These are phyloP conservation scores for Ormyrus thymus DNA, from an alignment of 2,888 invertebrate genomes.

Conservation along the genomic window DNA sequence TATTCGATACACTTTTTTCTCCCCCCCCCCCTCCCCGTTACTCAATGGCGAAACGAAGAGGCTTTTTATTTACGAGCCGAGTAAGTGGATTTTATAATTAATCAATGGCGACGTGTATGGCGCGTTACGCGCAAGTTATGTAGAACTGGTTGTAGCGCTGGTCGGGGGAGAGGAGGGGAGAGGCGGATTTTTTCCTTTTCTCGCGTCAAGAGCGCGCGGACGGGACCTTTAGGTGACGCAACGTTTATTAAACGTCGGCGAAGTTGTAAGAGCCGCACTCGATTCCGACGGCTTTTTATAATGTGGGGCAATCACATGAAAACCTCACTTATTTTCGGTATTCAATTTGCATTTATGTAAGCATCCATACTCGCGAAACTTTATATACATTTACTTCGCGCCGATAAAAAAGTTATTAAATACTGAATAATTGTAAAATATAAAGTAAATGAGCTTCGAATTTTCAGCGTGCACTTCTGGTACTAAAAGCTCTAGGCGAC, in stretches of 20 bases:
- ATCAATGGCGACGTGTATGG: conserved; percentile 43
- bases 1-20: conserved; percentile 33
- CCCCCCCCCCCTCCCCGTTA: neutral
- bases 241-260: conserved; percentile 32
- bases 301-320: conserved; percentile 27
- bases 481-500: too few relatives aligned
- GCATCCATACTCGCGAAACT: conserved; percentile 19
- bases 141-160: conserved; percentile 2
- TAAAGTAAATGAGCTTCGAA: conserved; percentile 13
- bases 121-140: conserved; percentile 37
- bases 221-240: conserved; percentile 36
- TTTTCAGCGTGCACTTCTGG: neutral
- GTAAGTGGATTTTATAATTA: conserved; percentile 51
- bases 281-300: conserved; percentile 32
- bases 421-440: conserved; percentile 30
- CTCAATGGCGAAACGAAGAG: conserved; percentile 18
- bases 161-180: too few relatives aligned
- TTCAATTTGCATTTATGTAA: conserved; percentile 45
- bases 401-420: conserved; percentile 33
- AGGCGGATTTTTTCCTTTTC: too few relatives aligned
- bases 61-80: conserved; percentile 34
- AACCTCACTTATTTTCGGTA: conserved; percentile 10
- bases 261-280: conserved; percentile 5
- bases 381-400: conserved; percentile 15
- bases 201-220: neutral